Evolutionary conservation across 2,113 vertebrate species (phyloP), one percentile per base, ranked within the genome.

Genomic region (Piliocolobus tephrosceles): DNA sequence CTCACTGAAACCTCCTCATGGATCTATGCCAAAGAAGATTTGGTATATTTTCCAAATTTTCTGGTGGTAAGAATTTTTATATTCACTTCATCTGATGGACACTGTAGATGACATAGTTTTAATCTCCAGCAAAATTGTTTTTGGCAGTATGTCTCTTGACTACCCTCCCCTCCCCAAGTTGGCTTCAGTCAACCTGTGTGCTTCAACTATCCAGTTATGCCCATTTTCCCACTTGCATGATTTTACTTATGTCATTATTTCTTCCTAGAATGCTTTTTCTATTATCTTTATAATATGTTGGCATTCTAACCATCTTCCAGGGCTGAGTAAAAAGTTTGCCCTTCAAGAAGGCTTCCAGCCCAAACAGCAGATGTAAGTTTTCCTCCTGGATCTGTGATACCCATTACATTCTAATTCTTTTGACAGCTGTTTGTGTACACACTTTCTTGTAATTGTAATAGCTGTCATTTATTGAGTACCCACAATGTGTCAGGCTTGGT

Each of bases 1-100:
- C 98, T 98, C 98, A 98, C 97, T 90, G 85, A 97, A 97, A 97
- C 81, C 97, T 98, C 98, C 96, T 97, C 73, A 96, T 96, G 80
- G 79, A 95, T 92, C 96, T 93, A 97, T 98, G 97, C 92, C 97
- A 97, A 98, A 98, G 93, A 98, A 97, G 94, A 96, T 88, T 90
- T 98, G 95, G 83, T 97, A 92, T 97, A 86, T 96, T 98, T 98
- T 98, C 83, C 72, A 97, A 76, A 97, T 97, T 95, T 97, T 86
- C 83, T 90, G 43, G 16, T 87, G 55, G 27, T 76, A 83, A 83
- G 35, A 50, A 85, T 88, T 93, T 95, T 30, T 76, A 23, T 94
- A 93, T 88, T 79, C 32, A 78, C 25, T 81, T 94, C 11, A 82
- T 40, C 10, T 57, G 4, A 17, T 76, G 68, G 45, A 92, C 76